Conservation (phyloP, 2,113 vertebrate genomes). For the Alligator mississippiensis region DNA sequence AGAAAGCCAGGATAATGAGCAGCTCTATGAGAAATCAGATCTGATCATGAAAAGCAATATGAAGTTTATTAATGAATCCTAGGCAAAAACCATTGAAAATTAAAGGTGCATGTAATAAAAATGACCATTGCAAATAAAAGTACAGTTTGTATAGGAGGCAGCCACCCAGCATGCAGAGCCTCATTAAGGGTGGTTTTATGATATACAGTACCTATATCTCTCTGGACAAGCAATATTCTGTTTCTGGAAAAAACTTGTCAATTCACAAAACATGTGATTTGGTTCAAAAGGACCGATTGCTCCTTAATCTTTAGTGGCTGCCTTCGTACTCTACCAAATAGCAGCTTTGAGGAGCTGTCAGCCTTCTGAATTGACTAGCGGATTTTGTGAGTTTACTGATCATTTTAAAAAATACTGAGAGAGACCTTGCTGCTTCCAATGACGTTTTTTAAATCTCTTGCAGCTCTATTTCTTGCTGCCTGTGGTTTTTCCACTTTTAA, state of each 20-base stretch:
- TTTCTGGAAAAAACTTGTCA: background rate
- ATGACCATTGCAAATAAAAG: background rate
- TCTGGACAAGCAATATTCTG: background rate
- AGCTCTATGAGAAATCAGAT: background rate
- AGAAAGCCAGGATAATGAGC: background rate
- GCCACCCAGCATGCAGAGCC: background rate
- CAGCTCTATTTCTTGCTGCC: background rate
- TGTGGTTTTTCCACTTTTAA: background rate
- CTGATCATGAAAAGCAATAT: accelerated
- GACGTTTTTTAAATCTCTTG: background rate
- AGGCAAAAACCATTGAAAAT: background rate
- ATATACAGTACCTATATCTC: accelerated
- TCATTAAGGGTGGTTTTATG: background rate
- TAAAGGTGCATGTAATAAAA: accelerated
- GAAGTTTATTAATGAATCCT: background rate
- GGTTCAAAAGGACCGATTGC: background rate
- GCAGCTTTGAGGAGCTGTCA: background rate
- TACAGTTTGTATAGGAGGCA: background rate
- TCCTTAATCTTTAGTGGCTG: background rate
- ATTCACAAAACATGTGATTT: accelerated
- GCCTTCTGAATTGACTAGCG: background rate
- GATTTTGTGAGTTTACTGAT: background rate
- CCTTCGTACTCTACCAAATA: accelerated
- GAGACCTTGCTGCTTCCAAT: background rate
- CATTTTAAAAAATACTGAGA: no score